A percentile compares a stretch with the other conserved stretches of the same genome.
phyloP scores from a whole-genome alignment of 2,113 vertebrate species.

The Cinclus cinclus region DNA sequence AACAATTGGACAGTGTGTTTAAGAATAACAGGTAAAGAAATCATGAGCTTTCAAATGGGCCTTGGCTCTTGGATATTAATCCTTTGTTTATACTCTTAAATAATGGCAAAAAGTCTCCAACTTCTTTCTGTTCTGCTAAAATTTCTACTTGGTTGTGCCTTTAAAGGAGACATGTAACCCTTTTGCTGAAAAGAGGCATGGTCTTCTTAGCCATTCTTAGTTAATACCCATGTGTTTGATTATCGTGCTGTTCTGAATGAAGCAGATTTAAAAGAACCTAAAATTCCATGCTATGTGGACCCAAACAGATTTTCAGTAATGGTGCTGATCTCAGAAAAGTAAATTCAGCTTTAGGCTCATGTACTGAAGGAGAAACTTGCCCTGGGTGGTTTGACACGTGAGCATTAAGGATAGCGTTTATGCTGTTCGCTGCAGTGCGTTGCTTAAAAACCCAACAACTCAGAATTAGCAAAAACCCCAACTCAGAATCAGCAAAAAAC shows the following conservation, averaged over 20 bases:
- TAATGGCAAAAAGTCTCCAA: neutral
- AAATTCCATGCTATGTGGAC: neutral
- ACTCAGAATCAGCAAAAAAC: neutral
- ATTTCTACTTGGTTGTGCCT: neutral
- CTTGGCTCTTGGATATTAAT: neutral
- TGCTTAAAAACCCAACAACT: neutral
- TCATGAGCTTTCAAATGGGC: fast-evolving
- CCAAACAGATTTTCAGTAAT: neutral
- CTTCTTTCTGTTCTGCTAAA: neutral
- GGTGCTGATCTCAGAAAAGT: neutral
- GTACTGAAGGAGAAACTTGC: neutral
- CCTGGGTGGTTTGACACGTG: neutral
- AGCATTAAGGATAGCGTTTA: neutral
- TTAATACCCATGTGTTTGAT: neutral
- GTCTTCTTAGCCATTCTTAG: neutral
- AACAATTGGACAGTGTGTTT: slow-evolving; percentile 70
- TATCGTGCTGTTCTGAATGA: neutral
- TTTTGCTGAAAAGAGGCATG: neutral
- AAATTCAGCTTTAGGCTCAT: neutral
- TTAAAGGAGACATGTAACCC: neutral
- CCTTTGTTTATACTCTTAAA: neutral
- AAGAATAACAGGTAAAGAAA: slow-evolving; percentile 63
- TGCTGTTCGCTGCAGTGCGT: neutral
- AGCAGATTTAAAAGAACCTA: neutral
- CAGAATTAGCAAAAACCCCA: neutral